Evolutionary conservation across 1,140 invertebrate genomes (phyloP).

Genomic region (Holotrichia oblita): DNA sequence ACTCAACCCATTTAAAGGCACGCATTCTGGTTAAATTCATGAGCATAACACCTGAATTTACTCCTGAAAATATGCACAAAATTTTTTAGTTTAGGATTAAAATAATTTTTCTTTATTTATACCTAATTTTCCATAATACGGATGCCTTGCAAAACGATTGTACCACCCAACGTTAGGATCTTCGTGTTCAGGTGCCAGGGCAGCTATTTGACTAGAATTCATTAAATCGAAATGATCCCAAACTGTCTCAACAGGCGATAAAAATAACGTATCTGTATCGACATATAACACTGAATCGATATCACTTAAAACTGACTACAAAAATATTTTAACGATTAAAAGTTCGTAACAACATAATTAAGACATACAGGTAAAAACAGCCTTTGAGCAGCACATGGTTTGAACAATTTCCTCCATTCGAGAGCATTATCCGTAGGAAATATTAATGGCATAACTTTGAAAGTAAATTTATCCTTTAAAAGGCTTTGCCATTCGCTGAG

Average conservation of each 20-base stretch:
- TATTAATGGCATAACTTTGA: constrained; percentile 76
- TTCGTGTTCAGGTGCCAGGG: constrained; percentile 88
- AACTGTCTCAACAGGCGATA: constrained; percentile 81
- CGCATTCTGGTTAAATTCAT: constrained; percentile 96
- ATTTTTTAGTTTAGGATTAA: constrained; percentile 30
- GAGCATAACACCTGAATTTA: constrained; percentile 96
- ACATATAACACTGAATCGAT: constrained; percentile 92
- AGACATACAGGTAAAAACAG: constrained; percentile 86
- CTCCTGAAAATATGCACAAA: constrained; percentile 68
- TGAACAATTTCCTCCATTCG: constrained; percentile 89
- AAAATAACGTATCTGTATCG: constrained; percentile 91
- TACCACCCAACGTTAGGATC: constrained; percentile 95
- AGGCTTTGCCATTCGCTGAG: constrained; percentile 75
- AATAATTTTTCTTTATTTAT: neutral
- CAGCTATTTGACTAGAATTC: constrained; percentile 88
- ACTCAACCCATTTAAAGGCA: constrained; percentile 83
- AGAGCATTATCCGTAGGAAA: constrained; percentile 79
- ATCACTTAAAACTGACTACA: constrained; percentile 78
- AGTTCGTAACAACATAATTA: neutral
- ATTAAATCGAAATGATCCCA: constrained; percentile 87
- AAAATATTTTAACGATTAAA: constrained; percentile 56
- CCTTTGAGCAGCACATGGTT: constrained; percentile 91
- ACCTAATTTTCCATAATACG: constrained; percentile 90
- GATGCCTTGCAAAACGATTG: constrained; percentile 93
- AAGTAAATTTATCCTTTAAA: constrained; percentile 73